Evolutionary conservation across 2,888 invertebrate species (phyloP), one percentile per base, ranked within the genome.

Genomic region (Thumatha senex): DNA sequence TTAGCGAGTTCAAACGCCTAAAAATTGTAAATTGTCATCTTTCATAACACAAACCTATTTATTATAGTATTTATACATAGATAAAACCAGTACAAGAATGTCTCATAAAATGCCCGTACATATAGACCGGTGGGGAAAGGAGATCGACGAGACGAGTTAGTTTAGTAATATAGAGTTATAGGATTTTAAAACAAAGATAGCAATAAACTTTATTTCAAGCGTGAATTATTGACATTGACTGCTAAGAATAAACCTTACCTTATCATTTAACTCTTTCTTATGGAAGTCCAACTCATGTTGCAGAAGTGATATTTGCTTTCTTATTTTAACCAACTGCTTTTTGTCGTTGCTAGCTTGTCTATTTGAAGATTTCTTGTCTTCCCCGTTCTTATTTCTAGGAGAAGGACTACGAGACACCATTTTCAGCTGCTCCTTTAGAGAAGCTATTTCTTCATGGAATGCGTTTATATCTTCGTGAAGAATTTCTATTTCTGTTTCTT

Each of bases 401-500:
- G 95, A 94, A 12, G 94, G 93, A 48, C 92, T 92, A 0, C 90
- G 65, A 0, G 91, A 89, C 1, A 79, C 89, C 84, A 92, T 84
- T 68, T 92, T 82, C 8, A 92, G 47, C 53, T 92, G 88, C 24
- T 88, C 84, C 51, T 92, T 92, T 8, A 93, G 63, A 0, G 80
- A 74, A 7, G 84, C 84, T 48, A 93, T 86, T 59, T 93, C 92
- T 45, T 87, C 90, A 53, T 93, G 92, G 65, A 92, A 93, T 1
- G 83, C 73, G 44, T 86, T 85, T 0, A 90, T 84, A 39, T 92
- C 92, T 61, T 93, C 93, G 36, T 92, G 83, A 0, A 92, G 66
- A 35, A 92, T 92, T 52, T 93, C 92, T 52, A 93, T 88, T 62
- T 93, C 93, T 1, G 86, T 92, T 64, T 90, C 93, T 54, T 86